Evolutionary conservation across 2,888 invertebrate species (phyloP).

Genomic region (Perizoma affinitatum): DNA sequence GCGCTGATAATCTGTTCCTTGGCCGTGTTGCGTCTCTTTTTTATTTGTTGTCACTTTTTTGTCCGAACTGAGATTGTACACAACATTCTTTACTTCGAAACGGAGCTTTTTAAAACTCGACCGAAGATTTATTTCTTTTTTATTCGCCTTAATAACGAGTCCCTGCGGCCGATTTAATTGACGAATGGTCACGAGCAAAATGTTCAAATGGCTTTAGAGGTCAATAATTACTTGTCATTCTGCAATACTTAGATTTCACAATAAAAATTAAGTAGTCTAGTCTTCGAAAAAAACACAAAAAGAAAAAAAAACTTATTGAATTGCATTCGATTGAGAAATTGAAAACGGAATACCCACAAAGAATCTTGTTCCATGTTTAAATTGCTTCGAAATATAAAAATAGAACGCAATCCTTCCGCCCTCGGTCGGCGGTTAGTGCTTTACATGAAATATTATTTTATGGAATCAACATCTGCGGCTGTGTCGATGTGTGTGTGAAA

Average conservation of each 20-base stretch:
- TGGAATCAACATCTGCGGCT: constrained; percentile 83
- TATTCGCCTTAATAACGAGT: constrained; percentile 76
- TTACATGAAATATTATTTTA: constrained; percentile 85
- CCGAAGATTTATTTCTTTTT: constrained; percentile 77
- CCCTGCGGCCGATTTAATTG: constrained; percentile 76
- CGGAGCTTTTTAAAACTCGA: constrained; percentile 79
- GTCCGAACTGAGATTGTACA: constrained; percentile 82
- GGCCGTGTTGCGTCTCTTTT: constrained; percentile 77
- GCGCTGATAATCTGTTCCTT: constrained; percentile 84
- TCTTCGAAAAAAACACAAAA: neutral
- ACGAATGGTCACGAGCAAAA: constrained; percentile 76
- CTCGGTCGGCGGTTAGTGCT: constrained; percentile 79
- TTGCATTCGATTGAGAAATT: constrained; percentile 20
- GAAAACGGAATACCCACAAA: constrained; percentile 27
- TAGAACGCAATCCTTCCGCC: constrained; percentile 84
- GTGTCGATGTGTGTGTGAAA: constrained; percentile 62
- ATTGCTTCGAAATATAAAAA: constrained; percentile 81
- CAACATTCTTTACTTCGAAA: constrained; percentile 84
- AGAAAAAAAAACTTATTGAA: constrained; percentile 5
- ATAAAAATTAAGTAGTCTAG: neutral
- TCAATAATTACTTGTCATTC: constrained; percentile 59
- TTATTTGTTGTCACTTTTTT: constrained; percentile 84
- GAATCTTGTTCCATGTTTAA: constrained; percentile 53
- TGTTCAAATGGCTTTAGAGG: constrained; percentile 63
- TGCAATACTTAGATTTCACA: constrained; percentile 34